A percentile compares a stretch with the other conserved stretches of the same genome.
Evolutionary conservation across 2,113 vertebrate genomes (phyloP).

Genomic region (Laticauda laticaudata): DNA sequence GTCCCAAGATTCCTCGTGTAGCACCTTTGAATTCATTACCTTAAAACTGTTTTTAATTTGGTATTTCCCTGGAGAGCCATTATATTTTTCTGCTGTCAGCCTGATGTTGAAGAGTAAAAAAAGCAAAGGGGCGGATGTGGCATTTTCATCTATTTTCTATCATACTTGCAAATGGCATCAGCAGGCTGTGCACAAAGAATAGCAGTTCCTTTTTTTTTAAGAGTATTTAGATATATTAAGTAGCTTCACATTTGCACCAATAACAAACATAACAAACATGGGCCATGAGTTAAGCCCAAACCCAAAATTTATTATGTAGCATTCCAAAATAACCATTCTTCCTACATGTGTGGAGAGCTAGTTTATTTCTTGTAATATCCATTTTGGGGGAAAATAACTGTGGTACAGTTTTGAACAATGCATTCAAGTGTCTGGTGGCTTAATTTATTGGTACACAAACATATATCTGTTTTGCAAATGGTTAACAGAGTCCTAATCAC

Average conservation of each 20-base stretch:
- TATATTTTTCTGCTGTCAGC: conserved; percentile 86
- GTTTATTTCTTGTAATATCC: conserved; percentile 35
- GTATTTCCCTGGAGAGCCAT: conserved; percentile 85
- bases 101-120: conserved; percentile 76
- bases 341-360: conserved; percentile 21
- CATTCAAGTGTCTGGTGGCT: background rate
- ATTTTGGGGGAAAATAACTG: conserved; percentile 37
- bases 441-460: background rate
- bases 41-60: conserved; percentile 89
- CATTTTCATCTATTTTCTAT: conserved; percentile 73
- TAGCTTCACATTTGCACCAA: conserved; percentile 68
- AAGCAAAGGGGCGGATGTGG: conserved; percentile 80
- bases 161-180: conserved; percentile 71
- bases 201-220: conserved; percentile 57
- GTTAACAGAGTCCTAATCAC: background rate
- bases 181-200: conserved; percentile 54
- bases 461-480: background rate
- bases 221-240: conserved; percentile 67
- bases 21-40: conserved; percentile 89
- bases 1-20: conserved; percentile 68
- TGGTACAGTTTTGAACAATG: conserved; percentile 49
- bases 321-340: conserved; percentile 43
- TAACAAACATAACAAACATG: conserved; percentile 72
- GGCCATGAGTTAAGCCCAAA: conserved; percentile 42
- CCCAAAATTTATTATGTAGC: conserved; percentile 57